Base-by-base conservation (phyloP, 2,888 invertebrate genomes). In the Cyclophora punctaria region DNA sequence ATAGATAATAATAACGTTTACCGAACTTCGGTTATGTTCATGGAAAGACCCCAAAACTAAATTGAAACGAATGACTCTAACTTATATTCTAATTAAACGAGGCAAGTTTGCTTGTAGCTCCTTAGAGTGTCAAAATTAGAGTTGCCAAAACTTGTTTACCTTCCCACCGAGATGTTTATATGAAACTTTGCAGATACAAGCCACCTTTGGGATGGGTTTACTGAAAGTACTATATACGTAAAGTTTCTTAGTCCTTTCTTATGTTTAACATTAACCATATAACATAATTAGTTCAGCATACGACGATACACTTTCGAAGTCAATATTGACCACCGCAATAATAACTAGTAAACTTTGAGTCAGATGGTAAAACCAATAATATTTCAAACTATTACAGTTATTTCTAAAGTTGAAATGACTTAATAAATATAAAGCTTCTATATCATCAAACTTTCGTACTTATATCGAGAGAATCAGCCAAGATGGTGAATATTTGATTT, bases 91-190 rank as follows among this genome's bases (percentile, higher is more conserved):
- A 84, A 84, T 83, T 81, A 83, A 75, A 75, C 69, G 64, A 63
- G 71, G 67, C 63, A 73, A 73, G 79, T 77, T 78, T 75, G 40
- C 35, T 56, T 56, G 53, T 57, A 54, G 52, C 59, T 80, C 80
- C 75, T 76, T 66, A 63, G 78, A 81, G 82, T 83, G 81, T 76
- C 78, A 78, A 79, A 82, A 83, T 81, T 77, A 73, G 73, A 80
- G 75, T 80, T 77, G 69, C 37, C 37, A 37, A 78, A 83, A 83
- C 80, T 84, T 82, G 79, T 79, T 77, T 80, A 82, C 81, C 73
- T 80, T 76, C 66, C 73, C 66, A 60, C 68, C 67, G 73, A 78
- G 75, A 73, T 76, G 80, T 80, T 76, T 78, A 73, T 78, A 75
- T 73, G 73, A 70, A 84, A 84, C 75, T 85, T 83, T 66, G 71